Conservation (phyloP, 53 echinoderm and acorn worm genomes). For the Pentamera pediparva region DNA sequence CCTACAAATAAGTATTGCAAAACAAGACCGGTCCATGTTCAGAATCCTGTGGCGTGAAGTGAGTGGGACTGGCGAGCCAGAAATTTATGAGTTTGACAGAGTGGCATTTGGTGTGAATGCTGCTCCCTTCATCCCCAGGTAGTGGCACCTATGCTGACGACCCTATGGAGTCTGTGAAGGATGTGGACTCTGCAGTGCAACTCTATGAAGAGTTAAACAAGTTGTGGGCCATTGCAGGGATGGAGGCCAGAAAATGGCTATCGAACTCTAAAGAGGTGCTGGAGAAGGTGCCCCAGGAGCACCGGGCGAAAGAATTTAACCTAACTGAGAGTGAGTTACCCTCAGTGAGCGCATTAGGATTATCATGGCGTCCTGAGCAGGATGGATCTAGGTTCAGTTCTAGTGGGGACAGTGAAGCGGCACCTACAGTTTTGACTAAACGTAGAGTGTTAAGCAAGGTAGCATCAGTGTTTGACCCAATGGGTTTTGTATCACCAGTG, state of each 20-base stretch:
- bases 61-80: constrained; percentile 6
- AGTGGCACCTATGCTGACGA: constrained; percentile 47
- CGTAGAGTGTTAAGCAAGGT: too few species aligned
- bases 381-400: constrained; percentile 30
- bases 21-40: constrained; percentile 12
- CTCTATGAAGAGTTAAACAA: constrained; percentile 29
- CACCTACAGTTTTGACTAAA: too few species aligned
- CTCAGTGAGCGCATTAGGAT: constrained; percentile 25
- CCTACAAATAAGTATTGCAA: constrained; percentile 28
- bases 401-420: too few species aligned
- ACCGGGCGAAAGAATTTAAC: constrained; percentile 28
- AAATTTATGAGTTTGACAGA: constrained; percentile 25
- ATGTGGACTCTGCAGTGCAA: constrained; percentile 39
- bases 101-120: constrained; percentile 42
- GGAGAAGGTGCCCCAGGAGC: constrained; percentile 19
- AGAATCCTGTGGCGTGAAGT: constrained; percentile 40
- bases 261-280: constrained; percentile 20
- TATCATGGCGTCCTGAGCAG: constrained; percentile 10
- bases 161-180: constrained; percentile 28
- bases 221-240: constrained; percentile 28
- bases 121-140: constrained; percentile 27
- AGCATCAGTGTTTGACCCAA: constrained; percentile 16
- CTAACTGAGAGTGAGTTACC: constrained; percentile 29
- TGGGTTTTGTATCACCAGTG: constrained; percentile 26
- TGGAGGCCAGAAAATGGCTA: constrained; percentile 26